Conservation (phyloP, 2,113 vertebrate genomes). For the Burhinus bistriatus region DNA sequence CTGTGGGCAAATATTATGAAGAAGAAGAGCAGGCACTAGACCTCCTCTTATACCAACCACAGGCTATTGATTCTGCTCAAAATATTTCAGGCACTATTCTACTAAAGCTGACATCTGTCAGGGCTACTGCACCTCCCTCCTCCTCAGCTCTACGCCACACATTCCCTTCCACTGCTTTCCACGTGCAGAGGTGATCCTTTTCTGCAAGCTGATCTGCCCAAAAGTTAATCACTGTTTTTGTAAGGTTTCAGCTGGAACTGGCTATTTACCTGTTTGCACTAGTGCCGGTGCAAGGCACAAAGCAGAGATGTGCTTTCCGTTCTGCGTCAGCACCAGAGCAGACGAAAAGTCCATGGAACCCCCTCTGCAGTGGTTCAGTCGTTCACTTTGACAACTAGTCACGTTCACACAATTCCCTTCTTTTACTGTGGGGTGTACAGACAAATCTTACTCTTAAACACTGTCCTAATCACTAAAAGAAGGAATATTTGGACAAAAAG, state of each 20-base stretch:
- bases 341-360: not conserved
- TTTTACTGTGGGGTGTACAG: not conserved
- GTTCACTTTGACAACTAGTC: not conserved
- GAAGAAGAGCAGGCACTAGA: not conserved
- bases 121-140: not conserved
- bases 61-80: not conserved
- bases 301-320: rapidly evolving
- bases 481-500: not conserved
- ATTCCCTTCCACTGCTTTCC: not conserved
- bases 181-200: not conserved
- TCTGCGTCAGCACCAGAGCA: not conserved
- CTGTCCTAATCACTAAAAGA: not conserved
- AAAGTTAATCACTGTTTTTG: not conserved
- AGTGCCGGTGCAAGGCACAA: not conserved
- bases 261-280: not conserved
- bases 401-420: not conserved
- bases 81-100: not conserved
- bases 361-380: not conserved
- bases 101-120: not conserved
- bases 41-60: not conserved
- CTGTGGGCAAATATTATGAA: not conserved
- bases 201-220: not conserved
- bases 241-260: not conserved
- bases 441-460: not conserved
- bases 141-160: not conserved